Evolutionary conservation across 92 coral and sea anemone genomes (phyloP), one percentile per base, ranked within the genome.

Genomic region (Epizoanthus rinbou): DNA sequence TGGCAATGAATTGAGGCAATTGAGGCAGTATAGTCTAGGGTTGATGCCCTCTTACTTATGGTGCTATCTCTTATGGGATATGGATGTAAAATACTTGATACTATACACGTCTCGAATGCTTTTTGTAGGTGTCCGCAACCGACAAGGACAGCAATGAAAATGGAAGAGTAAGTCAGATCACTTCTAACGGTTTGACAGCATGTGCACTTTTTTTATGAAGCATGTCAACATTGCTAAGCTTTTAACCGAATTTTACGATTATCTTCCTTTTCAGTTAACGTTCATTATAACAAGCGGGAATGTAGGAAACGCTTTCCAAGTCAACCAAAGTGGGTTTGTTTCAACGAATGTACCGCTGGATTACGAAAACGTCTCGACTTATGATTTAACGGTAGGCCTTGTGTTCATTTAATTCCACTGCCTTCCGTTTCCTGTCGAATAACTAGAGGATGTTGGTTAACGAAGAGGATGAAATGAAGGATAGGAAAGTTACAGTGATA

Each of bases 81-180:
- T 47, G 10, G 13, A 47, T 47, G 53, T 47, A 47, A 7, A 47
- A 10, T 47, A 6, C 10, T 47, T 47, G 54, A 50, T 50, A 10
- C 13, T 50, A 50, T 50, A 50, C 14, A 50, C 16, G 54, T 50
- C 8, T 10, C 16, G 1, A 50, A 50, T 50, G 14, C 1, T 35
- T 64, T 28, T 16, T 31, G 17, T 17, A 92, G 95, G 87, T 91
- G n/a, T 85, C 91, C 3, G 98, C 93, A 14, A 73, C 86, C n/a
- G 98, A 93, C 76, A 58, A 86, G 71, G 98, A 93, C 81, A 89
- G 91, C 52, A 88, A 87, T 21, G 85, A 85, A 4, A 87, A 91
- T 47, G 95, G 91, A 23, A 21, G 62, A 80, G 98, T 93, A 81
- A 89, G 85, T 62, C 50, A 16, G 0, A 37, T 17, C 3, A 31